Conservation (phyloP, 2,113 vertebrate genomes). For the Rhinoderma darwinii region DNA sequence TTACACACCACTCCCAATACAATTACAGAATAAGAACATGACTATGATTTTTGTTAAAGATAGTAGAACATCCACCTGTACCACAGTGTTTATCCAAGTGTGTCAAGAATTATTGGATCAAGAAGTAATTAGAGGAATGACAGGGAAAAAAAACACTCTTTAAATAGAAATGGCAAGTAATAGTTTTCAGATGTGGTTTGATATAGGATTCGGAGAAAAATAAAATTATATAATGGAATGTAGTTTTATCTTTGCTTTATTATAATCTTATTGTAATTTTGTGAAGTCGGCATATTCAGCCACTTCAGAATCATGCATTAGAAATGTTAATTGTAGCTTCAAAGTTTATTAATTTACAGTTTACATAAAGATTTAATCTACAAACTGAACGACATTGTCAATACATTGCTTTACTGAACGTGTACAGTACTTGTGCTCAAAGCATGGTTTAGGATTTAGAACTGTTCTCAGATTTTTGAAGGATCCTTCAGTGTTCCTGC, state of each 20-base stretch:
- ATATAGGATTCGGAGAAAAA: not conserved
- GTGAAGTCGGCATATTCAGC: not conserved
- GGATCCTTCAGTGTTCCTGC: no score
- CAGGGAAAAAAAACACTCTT: constrained; percentile 31
- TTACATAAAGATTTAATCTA: no score
- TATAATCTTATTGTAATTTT: no score
- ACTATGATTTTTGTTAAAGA: constrained; percentile 66
- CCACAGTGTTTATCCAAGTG: constrained; percentile 45
- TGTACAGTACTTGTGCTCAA: no score
- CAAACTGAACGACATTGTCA: no score
- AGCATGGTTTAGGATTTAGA: no score
- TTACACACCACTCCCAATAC: not conserved
- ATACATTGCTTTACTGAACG: no score
- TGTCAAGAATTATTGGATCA: constrained; percentile 46
- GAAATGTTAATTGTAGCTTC: not conserved
- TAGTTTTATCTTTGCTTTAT: not conserved
- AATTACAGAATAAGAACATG: not conserved
- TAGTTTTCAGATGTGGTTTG: constrained; percentile 38
- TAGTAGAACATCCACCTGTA: constrained; percentile 52
- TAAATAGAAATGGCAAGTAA: constrained; percentile 26
- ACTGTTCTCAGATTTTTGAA: no score
- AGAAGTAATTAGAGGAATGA: constrained; percentile 24
- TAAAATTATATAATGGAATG: not conserved
- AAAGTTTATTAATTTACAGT: no score
- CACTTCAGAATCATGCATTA: not conserved